Evolutionary conservation across 2,797 vertebrate genomes (phyloP).

Genomic region (Salarias fasciatus): DNA sequence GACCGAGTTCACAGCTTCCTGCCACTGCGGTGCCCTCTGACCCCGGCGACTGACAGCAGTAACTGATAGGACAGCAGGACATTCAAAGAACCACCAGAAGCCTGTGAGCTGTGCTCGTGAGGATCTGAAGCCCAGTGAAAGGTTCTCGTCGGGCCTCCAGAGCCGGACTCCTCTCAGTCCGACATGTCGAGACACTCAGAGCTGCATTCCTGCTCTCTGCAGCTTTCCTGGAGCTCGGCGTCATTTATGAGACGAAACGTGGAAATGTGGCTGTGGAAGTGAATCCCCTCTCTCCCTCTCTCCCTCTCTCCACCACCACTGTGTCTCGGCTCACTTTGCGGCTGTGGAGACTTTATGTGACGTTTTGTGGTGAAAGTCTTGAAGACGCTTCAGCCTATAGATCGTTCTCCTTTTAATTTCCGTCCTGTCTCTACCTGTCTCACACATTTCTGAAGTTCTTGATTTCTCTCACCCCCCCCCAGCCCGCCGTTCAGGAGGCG

Average conservation of each 20-base stretch:
- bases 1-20: slow-evolving; percentile 40
- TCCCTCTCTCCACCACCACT: not conserved
- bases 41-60: not conserved
- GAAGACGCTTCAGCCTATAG: no score
- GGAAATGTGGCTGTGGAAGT: no score
- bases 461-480: slow-evolving; percentile 34
- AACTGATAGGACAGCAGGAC: not conserved
- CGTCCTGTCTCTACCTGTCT: slow-evolving; percentile 79
- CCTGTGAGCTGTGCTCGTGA: no score
- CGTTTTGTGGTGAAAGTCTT: no score
- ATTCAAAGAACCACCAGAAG: not conserved
- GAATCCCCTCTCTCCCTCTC: no score
- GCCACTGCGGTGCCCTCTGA: slow-evolving; percentile 5
- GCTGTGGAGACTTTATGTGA: not conserved
- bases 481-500: slow-evolving; percentile 35
- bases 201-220: slow-evolving; percentile 64
- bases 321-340: not conserved
- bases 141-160: no score
- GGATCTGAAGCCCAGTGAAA: not conserved
- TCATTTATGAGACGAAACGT: slow-evolving; percentile 29
- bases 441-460: slow-evolving; percentile 74
- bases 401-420: slow-evolving; percentile 26
- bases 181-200: slow-evolving; percentile 64
- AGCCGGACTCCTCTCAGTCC: slow-evolving; percentile 28
- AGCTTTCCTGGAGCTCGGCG: slow-evolving; percentile 47